phyloP scores from a whole-genome alignment of 2,797 vertebrate species.

The Acrossocheilus wenchowensis region DNA sequence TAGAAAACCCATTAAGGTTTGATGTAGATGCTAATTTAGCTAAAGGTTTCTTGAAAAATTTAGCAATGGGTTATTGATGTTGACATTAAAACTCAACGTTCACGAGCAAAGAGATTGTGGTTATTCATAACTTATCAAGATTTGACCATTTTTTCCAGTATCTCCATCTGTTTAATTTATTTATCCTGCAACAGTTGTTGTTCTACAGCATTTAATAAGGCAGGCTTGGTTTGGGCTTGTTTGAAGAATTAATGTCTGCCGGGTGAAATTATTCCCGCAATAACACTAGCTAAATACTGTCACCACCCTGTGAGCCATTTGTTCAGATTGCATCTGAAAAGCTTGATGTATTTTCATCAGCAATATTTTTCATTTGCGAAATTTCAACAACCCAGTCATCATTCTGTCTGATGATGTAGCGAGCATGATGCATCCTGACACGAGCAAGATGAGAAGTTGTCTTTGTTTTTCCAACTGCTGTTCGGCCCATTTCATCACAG shows the following conservation, averaged over 20 bases:
- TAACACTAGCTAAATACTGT: slow-evolving; percentile 25
- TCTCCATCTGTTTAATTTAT: not conserved
- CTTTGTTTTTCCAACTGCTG: slow-evolving; percentile 60
- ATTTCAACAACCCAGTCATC: slow-evolving; percentile 49
- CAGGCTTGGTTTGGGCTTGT: not conserved
- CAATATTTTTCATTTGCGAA: slow-evolving; percentile 47
- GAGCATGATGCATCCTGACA: slow-evolving; percentile 61
- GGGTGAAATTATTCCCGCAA: not conserved
- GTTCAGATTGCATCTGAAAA: slow-evolving; percentile 46
- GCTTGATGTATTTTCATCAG: slow-evolving; percentile 51
- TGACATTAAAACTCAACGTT: not conserved
- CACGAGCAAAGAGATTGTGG: not conserved
- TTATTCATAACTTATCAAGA: slow-evolving; percentile 1
- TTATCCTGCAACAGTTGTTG: slow-evolving; percentile 11
- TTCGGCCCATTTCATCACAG: slow-evolving; percentile 66
- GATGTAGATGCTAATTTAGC: slow-evolving; percentile 1
- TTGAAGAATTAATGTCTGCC: slow-evolving; percentile 26
- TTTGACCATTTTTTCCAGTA: not conserved
- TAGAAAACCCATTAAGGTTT: slow-evolving; percentile 29
- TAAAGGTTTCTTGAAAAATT: not conserved
- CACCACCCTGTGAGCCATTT: slow-evolving; percentile 3
- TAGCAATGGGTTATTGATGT: not conserved
- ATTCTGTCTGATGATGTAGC: slow-evolving; percentile 50
- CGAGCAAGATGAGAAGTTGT: slow-evolving; percentile 65
- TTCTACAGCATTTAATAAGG: slow-evolving; percentile 8